These are phyloP conservation scores for Panopea generosa DNA, from an alignment of 2,888 invertebrate genomes.

Conservation along the genomic window DNA sequence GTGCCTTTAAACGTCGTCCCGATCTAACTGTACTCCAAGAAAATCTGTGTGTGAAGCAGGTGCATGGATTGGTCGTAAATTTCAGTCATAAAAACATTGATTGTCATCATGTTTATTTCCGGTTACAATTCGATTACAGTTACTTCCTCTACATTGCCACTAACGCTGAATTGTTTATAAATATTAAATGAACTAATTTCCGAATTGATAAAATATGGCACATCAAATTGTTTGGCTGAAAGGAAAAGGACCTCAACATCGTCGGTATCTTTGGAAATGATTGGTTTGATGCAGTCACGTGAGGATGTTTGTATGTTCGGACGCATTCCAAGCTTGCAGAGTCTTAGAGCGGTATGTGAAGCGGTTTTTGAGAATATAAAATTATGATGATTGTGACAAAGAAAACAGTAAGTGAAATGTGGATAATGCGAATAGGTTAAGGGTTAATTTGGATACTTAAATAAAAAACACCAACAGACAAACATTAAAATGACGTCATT, in stretches of 20 bases:
- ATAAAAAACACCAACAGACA: too few species aligned
- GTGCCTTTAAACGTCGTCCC: too few species aligned
- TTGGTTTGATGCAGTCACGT: not conserved
- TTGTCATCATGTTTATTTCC: constrained; percentile 34
- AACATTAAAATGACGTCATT: constrained; percentile 53
- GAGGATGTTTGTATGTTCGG: too few species aligned
- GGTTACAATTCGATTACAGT: constrained; percentile 31
- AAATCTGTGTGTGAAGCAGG: not conserved
- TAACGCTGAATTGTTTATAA: constrained; percentile 58
- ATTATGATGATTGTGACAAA: too few species aligned
- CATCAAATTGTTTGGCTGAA: constrained; percentile 35
- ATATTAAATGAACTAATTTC: constrained; percentile 68
- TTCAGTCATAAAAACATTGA: constrained; percentile 17
- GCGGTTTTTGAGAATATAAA: too few species aligned
- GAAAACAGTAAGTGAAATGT: too few species aligned
- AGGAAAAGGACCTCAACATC: not conserved
- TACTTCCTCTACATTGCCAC: constrained; percentile 31
- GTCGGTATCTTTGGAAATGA: not conserved
- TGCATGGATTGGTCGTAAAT: constrained; percentile 21
- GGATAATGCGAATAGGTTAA: too few species aligned
- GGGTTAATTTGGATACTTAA: too few species aligned
- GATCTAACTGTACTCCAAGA: too few species aligned
- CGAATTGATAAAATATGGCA: constrained; percentile 46
- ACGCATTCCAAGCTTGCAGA: too few species aligned
- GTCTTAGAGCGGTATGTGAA: too few species aligned